Evolutionary conservation across 1,140 invertebrate genomes (phyloP).

Genomic region (Stegodyphus mimosarum): DNA sequence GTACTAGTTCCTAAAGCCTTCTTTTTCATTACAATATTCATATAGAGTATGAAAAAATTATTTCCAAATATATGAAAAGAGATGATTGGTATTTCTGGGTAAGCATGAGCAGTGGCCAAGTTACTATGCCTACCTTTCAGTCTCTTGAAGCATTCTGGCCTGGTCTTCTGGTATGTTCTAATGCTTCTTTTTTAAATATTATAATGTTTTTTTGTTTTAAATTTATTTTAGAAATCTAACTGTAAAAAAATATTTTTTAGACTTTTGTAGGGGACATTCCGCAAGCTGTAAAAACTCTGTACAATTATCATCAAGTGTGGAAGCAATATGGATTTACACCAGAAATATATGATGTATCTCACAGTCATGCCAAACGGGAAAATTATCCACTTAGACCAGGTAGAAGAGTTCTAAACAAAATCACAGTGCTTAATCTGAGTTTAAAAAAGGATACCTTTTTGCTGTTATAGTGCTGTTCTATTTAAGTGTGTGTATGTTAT

Average conservation of each 20-base stretch:
- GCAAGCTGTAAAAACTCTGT: conserved; percentile 89
- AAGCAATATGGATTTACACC: conserved; percentile 96
- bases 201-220: not conserved
- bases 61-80: conserved; percentile 87
- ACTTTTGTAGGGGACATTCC: conserved; percentile 93
- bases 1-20: not conserved
- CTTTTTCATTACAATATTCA: not conserved
- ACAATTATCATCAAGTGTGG: conserved; percentile 97
- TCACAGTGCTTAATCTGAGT: no score
- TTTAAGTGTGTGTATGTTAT: no score
- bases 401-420: conserved; percentile 45
- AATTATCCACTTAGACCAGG: conserved; percentile 92
- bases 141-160: conserved; percentile 99
- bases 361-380: conserved; percentile 85
- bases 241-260: conserved; percentile 63
- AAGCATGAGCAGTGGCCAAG: conserved; percentile 81
- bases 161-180: conserved; percentile 81
- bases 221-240: conserved; percentile 2
- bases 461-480: no score
- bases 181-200: not conserved
- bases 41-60: conserved; percentile 79
- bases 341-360: conserved; percentile 95
- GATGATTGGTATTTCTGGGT: conserved; percentile 77
- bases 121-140: conserved; percentile 96
- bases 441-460: no score